phyloP scores from a whole-genome alignment of 2,113 vertebrate species.

The Crotalus viridis region DNA sequence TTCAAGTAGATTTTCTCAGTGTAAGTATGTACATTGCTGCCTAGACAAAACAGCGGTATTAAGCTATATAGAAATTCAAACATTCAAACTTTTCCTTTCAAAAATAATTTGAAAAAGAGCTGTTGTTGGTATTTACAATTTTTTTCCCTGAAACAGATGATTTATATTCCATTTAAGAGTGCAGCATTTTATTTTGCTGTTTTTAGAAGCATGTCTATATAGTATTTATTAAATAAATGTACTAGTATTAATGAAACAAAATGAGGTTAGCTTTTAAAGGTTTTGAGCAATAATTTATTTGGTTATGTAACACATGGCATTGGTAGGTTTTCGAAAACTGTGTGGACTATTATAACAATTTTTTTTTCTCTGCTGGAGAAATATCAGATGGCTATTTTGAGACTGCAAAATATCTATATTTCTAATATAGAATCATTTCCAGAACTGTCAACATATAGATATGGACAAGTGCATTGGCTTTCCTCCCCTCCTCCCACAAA shows the following conservation, averaged over 20 bases:
- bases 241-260: not conserved
- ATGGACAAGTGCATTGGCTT: not conserved
- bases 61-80: not conserved
- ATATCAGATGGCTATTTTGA: not conserved
- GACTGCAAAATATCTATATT: not conserved
- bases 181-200: not conserved
- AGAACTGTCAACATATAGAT: not conserved
- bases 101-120: not conserved
- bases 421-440: not conserved
- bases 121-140: not conserved
- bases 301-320: not conserved
- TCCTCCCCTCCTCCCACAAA: not conserved
- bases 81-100: not conserved
- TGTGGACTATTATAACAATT: not conserved
- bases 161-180: not conserved
- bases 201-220: not conserved
- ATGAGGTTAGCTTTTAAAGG: not conserved
- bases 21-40: constrained; percentile 55
- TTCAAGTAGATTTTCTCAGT: constrained; percentile 51
- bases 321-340: not conserved
- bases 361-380: not conserved
- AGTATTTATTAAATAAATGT: not conserved
- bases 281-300: not conserved
- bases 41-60: not conserved
- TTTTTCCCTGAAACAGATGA: not conserved